Conservation (phyloP, 64 coral and sea anemone genomes). For the Stichodactyla helianthus region DNA sequence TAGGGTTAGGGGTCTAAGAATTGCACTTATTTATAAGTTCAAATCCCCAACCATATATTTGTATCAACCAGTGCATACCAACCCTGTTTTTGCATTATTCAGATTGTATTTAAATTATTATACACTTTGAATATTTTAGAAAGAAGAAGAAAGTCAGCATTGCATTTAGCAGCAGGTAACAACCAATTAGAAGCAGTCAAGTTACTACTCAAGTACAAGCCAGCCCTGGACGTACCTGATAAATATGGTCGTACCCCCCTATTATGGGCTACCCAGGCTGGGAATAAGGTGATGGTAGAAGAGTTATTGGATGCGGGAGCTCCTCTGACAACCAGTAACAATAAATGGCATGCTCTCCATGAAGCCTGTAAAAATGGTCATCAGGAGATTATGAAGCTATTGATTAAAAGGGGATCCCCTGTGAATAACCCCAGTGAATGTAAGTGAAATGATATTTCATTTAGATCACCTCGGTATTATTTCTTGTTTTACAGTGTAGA, state of each 20-base stretch:
- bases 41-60: too few relatives aligned
- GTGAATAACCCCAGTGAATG: constrained; percentile 86
- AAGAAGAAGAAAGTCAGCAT: constrained; percentile 61
- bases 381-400: constrained; percentile 59
- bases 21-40: too few relatives aligned
- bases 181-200: constrained; percentile 70
- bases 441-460: constrained; percentile 25
- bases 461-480: background rate
- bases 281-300: constrained; percentile 59
- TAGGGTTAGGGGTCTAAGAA: too few relatives aligned
- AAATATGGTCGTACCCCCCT: constrained; percentile 86
- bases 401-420: constrained; percentile 65
- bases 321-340: constrained; percentile 36
- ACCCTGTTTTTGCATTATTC: too few relatives aligned
- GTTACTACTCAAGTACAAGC: constrained; percentile 60
- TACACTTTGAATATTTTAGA: constrained; percentile 33
- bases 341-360: constrained; percentile 95
- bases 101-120: background rate
- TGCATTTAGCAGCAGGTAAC: constrained; percentile 69
- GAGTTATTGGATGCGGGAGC: constrained; percentile 72
- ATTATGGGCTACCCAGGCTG: constrained; percentile 67
- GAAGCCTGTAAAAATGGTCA: constrained; percentile 84
- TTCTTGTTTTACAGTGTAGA: background rate
- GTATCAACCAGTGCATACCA: too few relatives aligned
- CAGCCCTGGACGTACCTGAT: constrained; percentile 55